A percentile compares a stretch with the other conserved stretches of the same genome.
phyloP scores from a whole-genome alignment of 2,797 vertebrate species.

The Channa striata region DNA sequence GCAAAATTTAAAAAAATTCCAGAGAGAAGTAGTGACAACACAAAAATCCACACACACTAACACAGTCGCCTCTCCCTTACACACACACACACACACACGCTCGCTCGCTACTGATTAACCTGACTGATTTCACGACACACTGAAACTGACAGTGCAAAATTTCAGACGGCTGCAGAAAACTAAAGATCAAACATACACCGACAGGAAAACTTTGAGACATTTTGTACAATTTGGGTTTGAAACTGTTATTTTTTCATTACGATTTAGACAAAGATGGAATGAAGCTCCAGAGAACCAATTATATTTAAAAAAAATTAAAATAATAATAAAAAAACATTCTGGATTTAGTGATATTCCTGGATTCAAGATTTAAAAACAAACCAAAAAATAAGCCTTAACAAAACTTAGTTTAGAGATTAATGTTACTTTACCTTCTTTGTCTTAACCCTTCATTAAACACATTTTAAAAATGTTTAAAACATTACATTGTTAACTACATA shows the following conservation, averaged over 20 bases:
- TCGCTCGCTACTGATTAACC: slow-evolving; percentile 55
- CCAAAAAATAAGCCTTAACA: too few relatives aligned
- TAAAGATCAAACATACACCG: slow-evolving; percentile 62
- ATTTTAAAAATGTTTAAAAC: slow-evolving; percentile 65
- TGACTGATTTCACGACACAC: slow-evolving; percentile 68
- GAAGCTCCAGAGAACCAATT: slow-evolving; percentile 66
- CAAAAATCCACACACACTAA: slow-evolving; percentile 4
- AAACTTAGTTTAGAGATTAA: too few relatives aligned
- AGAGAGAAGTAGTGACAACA: slow-evolving; percentile 45
- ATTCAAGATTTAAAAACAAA: slow-evolving; percentile 17
- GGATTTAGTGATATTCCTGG: slow-evolving; percentile 37
- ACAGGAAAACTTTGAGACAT: slow-evolving; percentile 52
- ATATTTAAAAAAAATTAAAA: not conserved
- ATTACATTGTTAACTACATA: slow-evolving; percentile 58
- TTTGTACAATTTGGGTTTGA: slow-evolving; percentile 60
- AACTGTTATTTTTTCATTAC: slow-evolving; percentile 21
- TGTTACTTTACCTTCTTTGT: slow-evolving; percentile 42
- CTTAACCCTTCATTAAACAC: slow-evolving; percentile 61
- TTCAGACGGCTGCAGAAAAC: slow-evolving; percentile 66
- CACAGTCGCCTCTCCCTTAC: slow-evolving; percentile 1
- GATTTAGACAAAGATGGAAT: slow-evolving; percentile 62
- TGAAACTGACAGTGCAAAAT: slow-evolving; percentile 76
- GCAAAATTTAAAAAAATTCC: slow-evolving; percentile 31
- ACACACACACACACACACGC: slow-evolving; percentile 21
- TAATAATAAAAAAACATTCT: slow-evolving; percentile 29